Percentiles rank a stretch among this genome's conserved stretches.
phyloP scores from a whole-genome alignment of 2,797 vertebrate genomes.

The Remorina albescens region DNA sequence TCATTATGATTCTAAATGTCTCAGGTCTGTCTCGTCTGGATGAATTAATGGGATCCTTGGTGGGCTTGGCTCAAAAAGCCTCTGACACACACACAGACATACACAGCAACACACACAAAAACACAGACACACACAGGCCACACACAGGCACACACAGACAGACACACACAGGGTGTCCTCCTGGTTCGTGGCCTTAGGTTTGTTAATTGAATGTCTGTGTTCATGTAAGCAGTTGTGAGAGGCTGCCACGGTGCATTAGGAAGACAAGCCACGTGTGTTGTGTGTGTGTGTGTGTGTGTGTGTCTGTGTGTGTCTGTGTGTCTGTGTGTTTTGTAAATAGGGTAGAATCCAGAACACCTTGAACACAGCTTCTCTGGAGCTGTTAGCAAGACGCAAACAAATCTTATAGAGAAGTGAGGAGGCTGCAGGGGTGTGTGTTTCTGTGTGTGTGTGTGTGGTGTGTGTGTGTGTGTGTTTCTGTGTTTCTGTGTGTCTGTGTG shows the following conservation, averaged over 20 bases:
- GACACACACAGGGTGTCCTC: slow-evolving; percentile 50
- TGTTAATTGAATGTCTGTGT: slow-evolving; percentile 76
- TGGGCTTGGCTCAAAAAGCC: slow-evolving; percentile 36
- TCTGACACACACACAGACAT: slow-evolving; percentile 7
- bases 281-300: slow-evolving; percentile 24
- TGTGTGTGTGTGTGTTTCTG: slow-evolving; percentile 18
- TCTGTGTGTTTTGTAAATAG: slow-evolving; percentile 55
- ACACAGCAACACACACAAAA: slow-evolving; percentile 25
- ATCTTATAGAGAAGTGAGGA: slow-evolving; percentile 38
- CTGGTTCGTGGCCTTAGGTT: slow-evolving; percentile 43
- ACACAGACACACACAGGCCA: slow-evolving; percentile 31
- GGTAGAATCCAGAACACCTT: slow-evolving; percentile 63
- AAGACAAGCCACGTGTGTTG: slow-evolving; percentile 52
- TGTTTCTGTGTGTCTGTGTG: too few relatives aligned
- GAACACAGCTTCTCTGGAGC: slow-evolving; percentile 57
- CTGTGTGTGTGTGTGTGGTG: slow-evolving; percentile 37
- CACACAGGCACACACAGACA: slow-evolving; percentile 9
- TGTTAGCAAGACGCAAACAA: slow-evolving; percentile 62
- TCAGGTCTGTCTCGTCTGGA: slow-evolving; percentile 63
- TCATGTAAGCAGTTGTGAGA: slow-evolving; percentile 65
- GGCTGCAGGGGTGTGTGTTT: slow-evolving; percentile 40
- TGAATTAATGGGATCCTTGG: slow-evolving; percentile 69
- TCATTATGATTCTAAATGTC: slow-evolving; percentile 67
- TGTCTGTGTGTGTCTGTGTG: slow-evolving; percentile 15
- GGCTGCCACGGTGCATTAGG: slow-evolving; percentile 71